Percentiles rank a stretch among this genome's conserved stretches.
Conservation (phyloP, 2,888 invertebrate genomes). For the Diogma glabrata region DNA sequence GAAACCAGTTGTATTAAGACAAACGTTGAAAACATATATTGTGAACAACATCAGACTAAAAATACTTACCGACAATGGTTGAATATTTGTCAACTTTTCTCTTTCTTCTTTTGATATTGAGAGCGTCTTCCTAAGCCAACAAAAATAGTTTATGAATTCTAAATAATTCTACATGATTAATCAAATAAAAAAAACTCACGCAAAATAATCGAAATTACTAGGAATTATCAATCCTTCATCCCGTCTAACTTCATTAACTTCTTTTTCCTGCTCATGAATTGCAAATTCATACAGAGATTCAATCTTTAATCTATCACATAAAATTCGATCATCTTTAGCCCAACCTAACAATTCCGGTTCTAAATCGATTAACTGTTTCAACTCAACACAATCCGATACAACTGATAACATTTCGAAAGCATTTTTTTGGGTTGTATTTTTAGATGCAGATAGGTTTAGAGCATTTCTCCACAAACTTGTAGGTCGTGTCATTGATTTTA, state of each 20-base stretch:
- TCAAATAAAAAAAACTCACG: constrained; percentile 33
- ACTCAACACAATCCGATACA: constrained; percentile 38
- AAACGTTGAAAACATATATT: too few species aligned
- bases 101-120: constrained; percentile 59
- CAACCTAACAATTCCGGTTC: constrained; percentile 39
- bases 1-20: too few species aligned
- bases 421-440: constrained; percentile 14
- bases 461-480: constrained; percentile 44
- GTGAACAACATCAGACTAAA: not conserved
- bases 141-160: constrained; percentile 13
- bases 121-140: constrained; percentile 37
- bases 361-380: constrained; percentile 37
- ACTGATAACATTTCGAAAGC: constrained; percentile 50
- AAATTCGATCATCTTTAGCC: constrained; percentile 33
- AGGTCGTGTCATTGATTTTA: constrained; percentile 41
- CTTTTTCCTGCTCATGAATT: constrained; percentile 45
- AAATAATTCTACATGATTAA: not conserved
- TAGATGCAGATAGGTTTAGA: constrained; percentile 32
- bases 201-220: constrained; percentile 51
- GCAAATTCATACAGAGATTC: constrained; percentile 52
- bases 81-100: constrained; percentile 50
- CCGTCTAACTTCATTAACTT: constrained; percentile 53
- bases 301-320: constrained; percentile 43
- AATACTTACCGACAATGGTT: constrained; percentile 53
- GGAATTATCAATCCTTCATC: constrained; percentile 62